Evolutionary conservation across 2,113 vertebrate genomes (phyloP), one percentile per base, ranked within the genome.

Genomic region (Zosterops lateralis): DNA sequence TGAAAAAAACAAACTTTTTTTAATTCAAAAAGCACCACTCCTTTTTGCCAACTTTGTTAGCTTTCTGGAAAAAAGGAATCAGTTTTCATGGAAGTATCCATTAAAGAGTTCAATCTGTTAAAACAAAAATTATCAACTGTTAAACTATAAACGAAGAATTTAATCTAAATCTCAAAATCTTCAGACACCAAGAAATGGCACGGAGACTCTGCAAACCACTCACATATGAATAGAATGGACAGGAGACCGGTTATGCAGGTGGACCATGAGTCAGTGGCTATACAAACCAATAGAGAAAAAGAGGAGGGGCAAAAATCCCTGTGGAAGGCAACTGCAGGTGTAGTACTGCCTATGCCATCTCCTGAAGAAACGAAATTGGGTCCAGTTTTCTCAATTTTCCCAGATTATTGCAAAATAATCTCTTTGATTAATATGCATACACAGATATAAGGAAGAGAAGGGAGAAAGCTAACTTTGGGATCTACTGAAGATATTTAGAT

Each of bases 201-300:
- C 8, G 76, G 25, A 83, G 28, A 24, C 5, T 45, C 21, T 65
- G 24, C 22, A 84, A 73, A 56, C 16, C 50, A 28, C 32, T 70
- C 68, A 57, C 8, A 10, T 17, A 4, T 0, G 7, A 7, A 26
- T 0, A 14, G 71, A 67, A 72, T 4, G 45, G 58, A 47, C 10
- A 53, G 28, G 18, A 90, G 19, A 13, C 6, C 36, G 47, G 24
- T 58, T 56, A 67, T 4, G 16, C 3, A 42, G 6, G 42, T 10
- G 4, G 16, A 6, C 25, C 38, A 62, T 1, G 6, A 22, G 15
- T 21, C 60, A 68, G 12, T 31, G 19, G 28, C 36, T 40, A 36
- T 7, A 29, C 15, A 70, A 74, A 42, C 16, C 20, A 67, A 32
- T 1, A 38, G 0, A 34, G 22, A 38, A 38, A 70, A 60, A 60